These are phyloP conservation scores for Xylota segnis DNA, from an alignment of 2,888 invertebrate species.

Conservation along the genomic window DNA sequence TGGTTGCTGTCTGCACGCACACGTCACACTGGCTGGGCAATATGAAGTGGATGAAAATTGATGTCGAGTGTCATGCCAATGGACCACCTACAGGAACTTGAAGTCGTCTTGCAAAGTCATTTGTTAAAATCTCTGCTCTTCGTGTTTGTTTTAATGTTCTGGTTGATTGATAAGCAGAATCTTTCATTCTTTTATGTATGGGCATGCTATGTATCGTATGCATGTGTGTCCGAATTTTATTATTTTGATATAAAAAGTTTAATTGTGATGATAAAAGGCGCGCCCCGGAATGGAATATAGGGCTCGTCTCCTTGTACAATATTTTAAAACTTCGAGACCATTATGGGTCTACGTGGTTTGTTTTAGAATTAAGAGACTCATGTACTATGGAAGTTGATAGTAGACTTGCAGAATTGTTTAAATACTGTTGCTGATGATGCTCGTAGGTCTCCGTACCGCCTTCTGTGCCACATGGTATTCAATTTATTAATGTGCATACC, in stretches of 20 bases:
- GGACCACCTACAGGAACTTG: constrained; percentile 70
- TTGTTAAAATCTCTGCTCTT: constrained; percentile 66
- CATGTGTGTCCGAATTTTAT: not conserved
- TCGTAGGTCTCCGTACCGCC: too few relatives aligned
- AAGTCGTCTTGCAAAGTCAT: constrained; percentile 62
- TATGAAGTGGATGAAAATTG: constrained; percentile 71
- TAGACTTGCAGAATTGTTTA: too few relatives aligned
- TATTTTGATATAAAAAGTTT: not conserved
- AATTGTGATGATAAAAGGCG: not conserved
- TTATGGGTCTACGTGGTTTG: not conserved
- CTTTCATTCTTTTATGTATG: constrained; percentile 36
- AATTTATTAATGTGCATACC: too few relatives aligned
- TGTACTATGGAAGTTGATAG: too few relatives aligned
- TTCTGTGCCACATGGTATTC: too few relatives aligned
- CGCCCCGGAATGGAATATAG: not conserved
- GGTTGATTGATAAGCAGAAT: constrained; percentile 67
- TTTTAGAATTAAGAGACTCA: too few relatives aligned
- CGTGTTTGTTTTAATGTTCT: constrained; percentile 70
- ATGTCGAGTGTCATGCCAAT: constrained; percentile 69
- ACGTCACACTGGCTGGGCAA: constrained; percentile 67
- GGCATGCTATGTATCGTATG: too few relatives aligned
- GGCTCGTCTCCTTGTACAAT: too few relatives aligned
- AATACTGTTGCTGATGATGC: too few relatives aligned
- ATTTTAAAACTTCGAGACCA: too few relatives aligned
- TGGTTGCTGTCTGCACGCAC: constrained; percentile 74